Conservation (phyloP, 1,140 invertebrate species). For the Seison nebaliae region DNA sequence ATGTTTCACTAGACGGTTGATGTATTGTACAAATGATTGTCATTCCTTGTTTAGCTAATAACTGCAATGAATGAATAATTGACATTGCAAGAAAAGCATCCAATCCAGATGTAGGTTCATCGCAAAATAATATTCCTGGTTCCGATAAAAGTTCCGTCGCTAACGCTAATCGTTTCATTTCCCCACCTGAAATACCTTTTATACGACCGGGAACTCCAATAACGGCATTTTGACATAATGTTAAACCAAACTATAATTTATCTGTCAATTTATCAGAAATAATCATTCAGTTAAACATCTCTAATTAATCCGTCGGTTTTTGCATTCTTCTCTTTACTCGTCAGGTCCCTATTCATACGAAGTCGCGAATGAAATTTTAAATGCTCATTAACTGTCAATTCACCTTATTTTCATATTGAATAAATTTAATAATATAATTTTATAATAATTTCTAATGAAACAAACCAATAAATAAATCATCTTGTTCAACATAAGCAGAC, state of each 20-base stretch:
- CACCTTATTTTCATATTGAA: too few relatives aligned
- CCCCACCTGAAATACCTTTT: constrained; percentile 77
- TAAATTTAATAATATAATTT: too few relatives aligned
- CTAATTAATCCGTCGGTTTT: constrained; percentile 7
- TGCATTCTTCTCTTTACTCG: background rate
- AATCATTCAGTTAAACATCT: background rate
- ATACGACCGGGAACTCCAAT: constrained; percentile 25
- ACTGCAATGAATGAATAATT: constrained; percentile 44
- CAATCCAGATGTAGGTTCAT: constrained; percentile 35
- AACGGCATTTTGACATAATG: constrained; percentile 1
- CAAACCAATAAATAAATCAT: constrained; percentile 33
- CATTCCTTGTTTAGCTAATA: constrained; percentile 46
- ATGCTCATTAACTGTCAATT: constrained; percentile 34
- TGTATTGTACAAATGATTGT: constrained; percentile 79
- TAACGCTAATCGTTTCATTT: constrained; percentile 70
- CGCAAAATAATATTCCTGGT: constrained; percentile 75
- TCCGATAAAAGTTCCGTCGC: constrained; percentile 70
- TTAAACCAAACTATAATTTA: constrained; percentile 5
- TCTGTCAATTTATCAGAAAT: background rate
- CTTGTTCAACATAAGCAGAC: constrained; percentile 76
- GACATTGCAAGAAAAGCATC: constrained; percentile 73
- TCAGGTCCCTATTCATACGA: constrained; percentile 1
- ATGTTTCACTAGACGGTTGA: constrained; percentile 75
- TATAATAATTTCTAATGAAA: too few relatives aligned
- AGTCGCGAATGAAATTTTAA: constrained; percentile 26